These are phyloP conservation scores for Serranus cabrilla DNA, from an alignment of 2,797 vertebrate genomes.

Conservation along the genomic window DNA sequence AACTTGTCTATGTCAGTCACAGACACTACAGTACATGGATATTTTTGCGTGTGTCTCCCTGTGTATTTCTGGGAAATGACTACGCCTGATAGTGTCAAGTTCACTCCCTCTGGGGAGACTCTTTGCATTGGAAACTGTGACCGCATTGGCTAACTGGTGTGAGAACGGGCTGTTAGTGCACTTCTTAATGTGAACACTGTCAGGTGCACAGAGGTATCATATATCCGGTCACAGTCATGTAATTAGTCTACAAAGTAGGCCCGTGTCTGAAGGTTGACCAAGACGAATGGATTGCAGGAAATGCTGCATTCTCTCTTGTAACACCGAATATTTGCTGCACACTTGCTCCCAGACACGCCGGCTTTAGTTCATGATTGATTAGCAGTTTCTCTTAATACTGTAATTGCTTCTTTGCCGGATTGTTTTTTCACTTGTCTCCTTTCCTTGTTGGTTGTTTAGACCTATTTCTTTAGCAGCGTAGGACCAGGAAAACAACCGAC, in stretches of 20 bases:
- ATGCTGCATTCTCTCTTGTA: slow-evolving; percentile 29
- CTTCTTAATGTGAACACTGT: slow-evolving; percentile 59
- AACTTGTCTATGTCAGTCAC: slow-evolving; percentile 44
- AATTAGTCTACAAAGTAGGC: slow-evolving; percentile 72
- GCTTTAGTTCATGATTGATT: slow-evolving; percentile 23
- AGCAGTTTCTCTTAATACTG: slow-evolving; percentile 18
- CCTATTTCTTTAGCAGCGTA: slow-evolving; percentile 93
- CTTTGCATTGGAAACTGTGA: slow-evolving; percentile 76
- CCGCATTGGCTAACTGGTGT: slow-evolving; percentile 61
- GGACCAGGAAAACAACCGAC: slow-evolving; percentile 62
- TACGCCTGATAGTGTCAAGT: slow-evolving; percentile 70
- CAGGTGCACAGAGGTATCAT: slow-evolving; percentile 56
- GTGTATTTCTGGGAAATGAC: slow-evolving; percentile 63
- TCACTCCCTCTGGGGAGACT: slow-evolving; percentile 39
- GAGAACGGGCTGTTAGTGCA: slow-evolving; percentile 60
- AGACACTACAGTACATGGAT: slow-evolving; percentile 21
- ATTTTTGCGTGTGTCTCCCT: slow-evolving; percentile 39
- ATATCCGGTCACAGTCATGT: slow-evolving; percentile 71
- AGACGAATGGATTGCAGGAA: slow-evolving; percentile 40
- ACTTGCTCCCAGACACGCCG: slow-evolving; percentile 20
- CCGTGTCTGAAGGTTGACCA: slow-evolving; percentile 54
- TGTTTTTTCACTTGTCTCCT: slow-evolving; percentile 18
- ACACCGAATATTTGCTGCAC: slow-evolving; percentile 42
- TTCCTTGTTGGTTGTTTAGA: slow-evolving; percentile 73
- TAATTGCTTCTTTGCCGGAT: slow-evolving; percentile 1